Evolutionary conservation across 2,888 invertebrate species (phyloP).

Genomic region (Halocaridina rubra): DNA sequence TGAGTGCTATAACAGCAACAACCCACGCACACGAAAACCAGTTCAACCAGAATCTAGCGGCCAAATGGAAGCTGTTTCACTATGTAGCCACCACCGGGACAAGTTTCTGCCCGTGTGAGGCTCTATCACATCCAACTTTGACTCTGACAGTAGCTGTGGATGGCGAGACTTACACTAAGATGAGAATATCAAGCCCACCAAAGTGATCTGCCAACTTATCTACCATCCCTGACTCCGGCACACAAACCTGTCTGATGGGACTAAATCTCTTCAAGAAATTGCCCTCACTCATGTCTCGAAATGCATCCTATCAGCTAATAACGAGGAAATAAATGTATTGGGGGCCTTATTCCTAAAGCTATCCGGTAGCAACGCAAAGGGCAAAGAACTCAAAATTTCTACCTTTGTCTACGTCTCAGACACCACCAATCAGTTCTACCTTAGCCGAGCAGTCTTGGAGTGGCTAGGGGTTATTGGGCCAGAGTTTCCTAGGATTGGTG

Average conservation of each 20-base stretch:
- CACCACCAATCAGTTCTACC: no score
- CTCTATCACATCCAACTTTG: slow-evolving; percentile 12
- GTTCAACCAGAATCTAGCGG: neutral
- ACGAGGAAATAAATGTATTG: neutral
- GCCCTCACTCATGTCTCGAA: neutral
- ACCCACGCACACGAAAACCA: neutral
- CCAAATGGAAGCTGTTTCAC: neutral
- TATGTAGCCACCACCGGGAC: neutral
- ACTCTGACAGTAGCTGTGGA: slow-evolving; percentile 2
- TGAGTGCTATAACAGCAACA: slow-evolving; percentile 6
- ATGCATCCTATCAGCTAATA: no score
- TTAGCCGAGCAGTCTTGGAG: no score
- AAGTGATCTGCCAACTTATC: neutral
- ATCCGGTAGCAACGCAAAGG: neutral
- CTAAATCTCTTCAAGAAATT: neutral
- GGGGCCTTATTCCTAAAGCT: neutral
- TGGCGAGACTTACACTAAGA: neutral
- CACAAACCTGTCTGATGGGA: slow-evolving; percentile 20
- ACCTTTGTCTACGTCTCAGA: neutral
- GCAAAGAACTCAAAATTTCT: neutral
- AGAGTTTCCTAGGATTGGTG: slow-evolving; percentile 29
- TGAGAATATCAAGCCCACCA: neutral
- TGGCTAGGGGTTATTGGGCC: slow-evolving; percentile 11
- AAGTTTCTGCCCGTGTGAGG: neutral
- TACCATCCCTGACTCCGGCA: slow-evolving; percentile 6